Base-by-base conservation (phyloP, 1,140 invertebrate species). In the Dreissena rostriformis region DNA sequence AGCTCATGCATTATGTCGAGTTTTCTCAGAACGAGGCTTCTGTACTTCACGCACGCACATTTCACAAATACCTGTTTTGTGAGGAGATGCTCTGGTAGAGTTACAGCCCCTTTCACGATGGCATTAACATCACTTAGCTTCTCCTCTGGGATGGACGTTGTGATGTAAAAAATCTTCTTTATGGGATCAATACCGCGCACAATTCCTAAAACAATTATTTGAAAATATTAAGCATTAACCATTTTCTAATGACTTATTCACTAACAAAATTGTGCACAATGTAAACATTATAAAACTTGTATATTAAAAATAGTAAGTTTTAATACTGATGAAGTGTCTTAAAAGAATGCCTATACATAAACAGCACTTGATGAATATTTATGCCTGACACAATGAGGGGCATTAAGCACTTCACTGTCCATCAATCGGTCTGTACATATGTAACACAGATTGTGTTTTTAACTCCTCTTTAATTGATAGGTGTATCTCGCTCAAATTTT, bases 161-260 rank as follows among this genome's bases (percentile, higher is more conserved):
- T 65, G 26, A 93, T 84, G 67, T 90, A 89, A 67, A 91, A 76
- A 28, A 78, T 26, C 51, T 88, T 88, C 24, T 80, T 86, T 26
- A 82, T 80, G 7, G 72, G 63, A 74, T 93, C 90, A 67, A 93
- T 89, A 10, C 74, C 90, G 19, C 91, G 68, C 17, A 93, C 87
- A 84, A 93, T 81, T 22, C 91, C 92, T 92, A 81, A 14, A 81
- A 26, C 68, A 83, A 52, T 28, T 12, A 51, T 55, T 26, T 49
- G 7, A 73, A 51, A 53, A 49, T 49, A 26, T 26, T 8, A 26
- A 55, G 8, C 10, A 11, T 55, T 19, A 26, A 29, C 17, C 17
- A 14, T 26, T 10, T 17, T 11, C 10, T 19, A 55, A 55, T 52
- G 17, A 17, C 65, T 39, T 29, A n/a, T 53, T 53, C n/a, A 63